Conservation (phyloP, 2,113 vertebrate genomes). For the Plecotus auritus region DNA sequence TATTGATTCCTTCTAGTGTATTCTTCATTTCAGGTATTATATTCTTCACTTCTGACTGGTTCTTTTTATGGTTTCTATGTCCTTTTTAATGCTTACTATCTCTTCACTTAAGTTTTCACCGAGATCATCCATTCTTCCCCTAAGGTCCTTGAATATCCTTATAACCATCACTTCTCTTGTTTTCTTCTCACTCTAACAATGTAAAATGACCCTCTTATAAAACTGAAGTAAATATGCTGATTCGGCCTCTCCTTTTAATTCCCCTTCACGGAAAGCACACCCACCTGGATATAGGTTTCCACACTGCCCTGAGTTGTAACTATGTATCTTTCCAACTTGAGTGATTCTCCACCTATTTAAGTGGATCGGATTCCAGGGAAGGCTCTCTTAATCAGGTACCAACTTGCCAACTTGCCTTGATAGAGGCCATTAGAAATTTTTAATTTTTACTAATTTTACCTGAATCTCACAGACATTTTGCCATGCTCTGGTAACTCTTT, state of each 20-base stretch:
- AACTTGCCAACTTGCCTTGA: not conserved
- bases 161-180: not conserved
- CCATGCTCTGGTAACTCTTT: too few species aligned
- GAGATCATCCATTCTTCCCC: too few species aligned
- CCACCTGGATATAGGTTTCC: not conserved
- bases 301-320: not conserved
- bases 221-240: not conserved
- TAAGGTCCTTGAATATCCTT: too few species aligned
- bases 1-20: too few species aligned
- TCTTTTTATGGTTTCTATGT: too few species aligned
- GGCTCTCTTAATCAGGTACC: not conserved
- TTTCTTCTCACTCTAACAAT: not conserved
- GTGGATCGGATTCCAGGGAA: not conserved
- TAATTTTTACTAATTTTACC: too few species aligned
- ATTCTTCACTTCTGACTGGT: too few species aligned
- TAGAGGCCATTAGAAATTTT: not conserved
- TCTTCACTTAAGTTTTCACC: too few species aligned
- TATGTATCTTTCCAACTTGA: not conserved
- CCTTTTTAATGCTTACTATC: too few species aligned
- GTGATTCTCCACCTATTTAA: not conserved
- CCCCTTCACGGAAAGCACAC: not conserved
- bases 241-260: not conserved
- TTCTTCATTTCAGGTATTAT: too few species aligned
- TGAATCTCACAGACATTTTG: too few species aligned
- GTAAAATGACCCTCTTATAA: constrained; percentile 23